phyloP scores from a whole-genome alignment of 2,113 vertebrate species.

The Pelodiscus sinensis region DNA sequence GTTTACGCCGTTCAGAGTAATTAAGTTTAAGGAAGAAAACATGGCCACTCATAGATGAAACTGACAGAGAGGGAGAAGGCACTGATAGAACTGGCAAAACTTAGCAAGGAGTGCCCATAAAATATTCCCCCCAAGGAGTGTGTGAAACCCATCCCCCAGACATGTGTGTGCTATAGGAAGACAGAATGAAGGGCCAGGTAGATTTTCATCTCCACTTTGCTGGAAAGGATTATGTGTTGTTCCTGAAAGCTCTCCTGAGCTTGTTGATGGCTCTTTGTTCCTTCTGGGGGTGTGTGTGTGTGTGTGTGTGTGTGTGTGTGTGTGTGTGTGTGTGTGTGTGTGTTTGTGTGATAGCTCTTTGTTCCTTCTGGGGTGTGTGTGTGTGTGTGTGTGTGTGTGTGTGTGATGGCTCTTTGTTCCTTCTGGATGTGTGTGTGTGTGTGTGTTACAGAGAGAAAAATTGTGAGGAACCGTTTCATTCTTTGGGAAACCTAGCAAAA shows the following conservation, averaged over 20 bases:
- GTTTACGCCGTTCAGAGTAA: background rate
- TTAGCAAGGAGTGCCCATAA: background rate
- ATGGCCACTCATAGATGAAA: background rate
- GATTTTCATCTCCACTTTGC: background rate
- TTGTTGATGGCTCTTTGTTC: fast-evolving
- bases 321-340: background rate
- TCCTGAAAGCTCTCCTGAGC: background rate
- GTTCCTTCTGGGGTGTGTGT: too few species aligned
- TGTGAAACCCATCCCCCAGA: background rate
- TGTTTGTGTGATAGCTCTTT: too few species aligned
- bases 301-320: background rate
- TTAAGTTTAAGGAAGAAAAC: conserved; percentile 10
- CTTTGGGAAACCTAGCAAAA: background rate
- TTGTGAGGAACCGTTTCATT: background rate
- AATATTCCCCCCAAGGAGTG: background rate
- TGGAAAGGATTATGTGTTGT: background rate
- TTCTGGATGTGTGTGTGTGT: background rate
- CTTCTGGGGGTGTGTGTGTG: background rate
- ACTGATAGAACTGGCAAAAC: background rate
- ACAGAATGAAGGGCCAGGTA: background rate
- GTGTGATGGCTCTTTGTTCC: fast-evolving
- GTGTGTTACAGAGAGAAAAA: background rate
- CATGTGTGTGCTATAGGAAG: background rate
- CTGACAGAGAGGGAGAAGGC: background rate
- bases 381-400: background rate